Percentiles rank a stretch among this genome's conserved stretches.
Evolutionary conservation across 30 jellyfish, hydroid and myxozoan species (phyloP).

Genomic region (Aurelia sp.): DNA sequence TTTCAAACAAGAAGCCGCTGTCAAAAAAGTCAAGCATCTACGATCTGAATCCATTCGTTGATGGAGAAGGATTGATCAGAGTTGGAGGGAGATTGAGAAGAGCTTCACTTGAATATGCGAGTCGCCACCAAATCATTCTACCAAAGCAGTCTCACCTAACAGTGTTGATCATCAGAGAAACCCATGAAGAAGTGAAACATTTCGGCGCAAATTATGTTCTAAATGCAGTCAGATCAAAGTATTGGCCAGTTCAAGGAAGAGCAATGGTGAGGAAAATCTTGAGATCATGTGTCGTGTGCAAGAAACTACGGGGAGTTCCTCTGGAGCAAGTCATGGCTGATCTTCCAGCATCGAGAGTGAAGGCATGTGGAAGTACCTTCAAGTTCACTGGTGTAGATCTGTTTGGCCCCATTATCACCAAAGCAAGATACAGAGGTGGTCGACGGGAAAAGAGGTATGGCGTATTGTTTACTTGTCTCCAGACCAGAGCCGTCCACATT

Average conservation of each 20-base stretch:
- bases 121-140: constrained; percentile 38
- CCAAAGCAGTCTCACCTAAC: constrained; percentile 33
- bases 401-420: constrained; percentile 41
- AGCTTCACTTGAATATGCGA: constrained; percentile 28
- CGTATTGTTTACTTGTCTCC: constrained; percentile 41
- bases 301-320: constrained; percentile 34
- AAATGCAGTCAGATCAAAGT: constrained; percentile 40
- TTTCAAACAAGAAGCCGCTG: constrained; percentile 42
- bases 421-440: constrained; percentile 30
- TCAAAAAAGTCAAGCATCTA: constrained; percentile 4
- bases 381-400: constrained; percentile 43
- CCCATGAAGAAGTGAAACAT: constrained; percentile 23
- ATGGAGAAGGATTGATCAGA: constrained; percentile 54
- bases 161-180: constrained; percentile 37
- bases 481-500: constrained; percentile 52
- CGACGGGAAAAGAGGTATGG: constrained; percentile 44
- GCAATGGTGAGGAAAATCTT: constrained; percentile 26
- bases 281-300: constrained; percentile 38
- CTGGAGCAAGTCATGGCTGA: constrained; percentile 1
- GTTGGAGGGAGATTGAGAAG: constrained; percentile 58
- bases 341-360: constrained; percentile 45
- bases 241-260: constrained; percentile 38
- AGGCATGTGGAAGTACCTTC: constrained; percentile 30
- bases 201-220: constrained; percentile 41
- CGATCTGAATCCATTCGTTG: constrained; percentile 47